A percentile compares a stretch with the other conserved stretches of the same genome.
phyloP scores from a whole-genome alignment of 2,888 invertebrate genomes.

The Abrostola tripartita region DNA sequence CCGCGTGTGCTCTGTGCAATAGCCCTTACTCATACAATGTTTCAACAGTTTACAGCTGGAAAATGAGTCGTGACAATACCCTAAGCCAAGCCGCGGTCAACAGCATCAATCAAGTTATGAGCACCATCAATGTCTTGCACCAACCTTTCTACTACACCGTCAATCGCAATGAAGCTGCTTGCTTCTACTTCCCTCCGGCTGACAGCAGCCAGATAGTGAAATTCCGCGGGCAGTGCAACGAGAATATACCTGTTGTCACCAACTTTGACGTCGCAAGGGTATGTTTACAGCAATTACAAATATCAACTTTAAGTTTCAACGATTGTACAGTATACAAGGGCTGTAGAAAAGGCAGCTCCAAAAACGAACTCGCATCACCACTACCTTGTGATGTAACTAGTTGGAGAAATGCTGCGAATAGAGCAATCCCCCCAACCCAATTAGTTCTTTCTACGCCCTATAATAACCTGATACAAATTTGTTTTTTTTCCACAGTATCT shows the following conservation, averaged over 20 bases:
- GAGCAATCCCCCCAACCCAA: too few species aligned
- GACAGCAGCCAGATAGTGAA: conserved; percentile 26
- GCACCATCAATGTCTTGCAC: conserved; percentile 59
- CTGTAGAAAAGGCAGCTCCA: neutral
- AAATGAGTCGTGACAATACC: conserved; percentile 64
- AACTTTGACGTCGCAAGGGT: conserved; percentile 48
- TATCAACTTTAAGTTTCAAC: neutral
- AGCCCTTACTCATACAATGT: neutral
- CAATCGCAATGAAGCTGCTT: conserved; percentile 56
- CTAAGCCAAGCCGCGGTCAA: conserved; percentile 51
- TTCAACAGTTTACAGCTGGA: conserved; percentile 72
- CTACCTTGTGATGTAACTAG: too few species aligned
- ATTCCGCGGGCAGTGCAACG: conserved; percentile 51
- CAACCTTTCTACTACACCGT: conserved; percentile 62
- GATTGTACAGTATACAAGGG: neutral
- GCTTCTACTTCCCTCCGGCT: conserved; percentile 55
- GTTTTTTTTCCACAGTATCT: conserved; percentile 59
- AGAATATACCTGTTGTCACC: conserved; percentile 34
- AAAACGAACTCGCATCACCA: too few species aligned
- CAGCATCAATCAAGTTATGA: conserved; percentile 59
- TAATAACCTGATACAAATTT: neutral
- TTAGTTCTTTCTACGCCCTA: too few species aligned
- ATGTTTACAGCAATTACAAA: conserved; percentile 16
- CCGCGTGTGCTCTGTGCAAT: neutral
- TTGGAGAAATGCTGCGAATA: too few species aligned